Evolutionary conservation across 2,888 invertebrate genomes (phyloP), one percentile per base, ranked within the genome.

Genomic region (Dryadula phaetusa): DNA sequence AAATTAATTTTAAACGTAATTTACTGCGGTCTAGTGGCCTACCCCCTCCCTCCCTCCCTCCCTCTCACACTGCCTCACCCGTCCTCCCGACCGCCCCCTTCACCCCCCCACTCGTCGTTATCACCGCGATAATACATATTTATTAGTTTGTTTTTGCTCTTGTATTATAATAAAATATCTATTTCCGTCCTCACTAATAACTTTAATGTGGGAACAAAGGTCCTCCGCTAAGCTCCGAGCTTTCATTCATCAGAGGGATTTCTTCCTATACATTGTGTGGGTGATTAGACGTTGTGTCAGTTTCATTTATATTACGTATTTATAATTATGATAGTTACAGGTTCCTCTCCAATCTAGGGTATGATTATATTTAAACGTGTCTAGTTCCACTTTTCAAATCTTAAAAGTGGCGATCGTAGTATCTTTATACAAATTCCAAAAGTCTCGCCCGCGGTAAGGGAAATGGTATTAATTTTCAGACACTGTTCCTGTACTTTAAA

Each of bases 1-100:
- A 71, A 70, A 71, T 72, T 72, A 70, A 74, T 74, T 71, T 74
- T 62, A 65, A 69, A 65, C 60, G 64, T 54, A 42, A 74, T 72
- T 72, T 72, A 70, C 62, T 46, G 64, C 52, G 47, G 53, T 16
- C 16, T 42, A n/a, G 46, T 53, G 42, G 34, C 18, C 60, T 20
- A 25, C 46, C 10, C 40, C n/a, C 8, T 18, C 18, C 22, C 16
- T 16, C 14, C 8, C 46, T 32, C 18, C 8, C 16, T 14, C 2
- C 53, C 32, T 10, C 8, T 34, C 40, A 8, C 22, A 1, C 20
- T n/a, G 37, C 12, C n/a, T 12, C 4, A 18, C 18, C 12, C n/a
- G 20, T 61, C 52, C 40, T 32, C 44, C 62, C 10, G n/a, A n/a
- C n/a, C n/a, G n/a, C 25, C 25, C 46, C 37, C 25, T n/a, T 12